Evolutionary conservation across 2,888 invertebrate species (phyloP), one percentile per base, ranked within the genome.

Genomic region (Rhorus exstirpatorius): DNA sequence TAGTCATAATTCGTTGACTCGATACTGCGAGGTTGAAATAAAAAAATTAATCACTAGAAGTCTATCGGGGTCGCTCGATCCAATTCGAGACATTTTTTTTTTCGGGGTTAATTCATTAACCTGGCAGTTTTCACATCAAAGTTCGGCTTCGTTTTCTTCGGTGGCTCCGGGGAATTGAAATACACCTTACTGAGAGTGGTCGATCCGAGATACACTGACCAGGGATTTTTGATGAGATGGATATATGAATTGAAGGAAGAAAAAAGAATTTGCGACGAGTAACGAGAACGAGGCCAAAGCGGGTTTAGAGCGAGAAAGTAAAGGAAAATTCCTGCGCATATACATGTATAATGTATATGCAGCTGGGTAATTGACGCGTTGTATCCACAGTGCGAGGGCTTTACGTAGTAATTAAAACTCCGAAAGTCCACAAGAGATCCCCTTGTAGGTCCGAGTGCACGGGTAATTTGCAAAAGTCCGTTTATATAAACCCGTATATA

Each of bases 391-490:
- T 31, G 31, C 49, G 41, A 26, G 60, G 60, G 6, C 60, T 78
- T 68, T 26, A 75, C 85, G 86, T 85, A 89, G 89, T 90, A 90
- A 90, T 90, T 90, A 90, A 90, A 90, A 90, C 87, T 89, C 86
- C 81, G 86, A 87, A 88, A 87, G 86, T 89, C 87, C 85, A 68
- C 61, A 86, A n/a, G n/a, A 89, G 87, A 88, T 86, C 84, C 79
- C 83, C 84, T 81, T 67, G 24, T 31, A 61, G n/a, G 24, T 26
- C 35, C 14, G 86, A 85, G 85, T 60, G 86, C 82, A 85, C 81
- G 83, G 85, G 85, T 89, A 88, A 89, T 90, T 90, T 88, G 86
- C 88, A 88, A 89, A 88, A 86, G 84, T 83, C 85, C 83, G 75
- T 83, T 79, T 79, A 58, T 83, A 49, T 63, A 58, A 31, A 35